Conservation (phyloP, 1,140 invertebrate species). For the Drosophila paulistorum region DNA sequence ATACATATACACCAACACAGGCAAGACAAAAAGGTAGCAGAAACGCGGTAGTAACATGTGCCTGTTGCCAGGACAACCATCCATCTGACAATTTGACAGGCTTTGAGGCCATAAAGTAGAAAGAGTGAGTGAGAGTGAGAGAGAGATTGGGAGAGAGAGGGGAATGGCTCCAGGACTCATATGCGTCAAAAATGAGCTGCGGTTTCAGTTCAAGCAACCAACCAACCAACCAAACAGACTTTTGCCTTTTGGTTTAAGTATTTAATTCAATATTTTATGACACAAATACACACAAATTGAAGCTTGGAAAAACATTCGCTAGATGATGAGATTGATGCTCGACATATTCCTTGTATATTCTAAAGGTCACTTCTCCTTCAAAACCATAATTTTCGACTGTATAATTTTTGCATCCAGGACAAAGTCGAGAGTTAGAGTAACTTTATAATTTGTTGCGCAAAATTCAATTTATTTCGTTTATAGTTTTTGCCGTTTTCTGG, state of each 20-base stretch:
- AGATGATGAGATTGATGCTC: neutral
- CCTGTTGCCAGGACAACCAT: conserved; percentile 8
- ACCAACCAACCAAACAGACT: conserved; percentile 1
- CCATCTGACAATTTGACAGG: conserved; percentile 6
- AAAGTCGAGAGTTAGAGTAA: too few species aligned
- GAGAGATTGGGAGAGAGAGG: neutral
- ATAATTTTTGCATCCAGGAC: too few species aligned
- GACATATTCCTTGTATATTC: neutral
- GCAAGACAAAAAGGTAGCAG: neutral
- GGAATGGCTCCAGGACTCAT: neutral
- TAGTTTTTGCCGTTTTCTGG: too few species aligned
- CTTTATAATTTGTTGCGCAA: too few species aligned
- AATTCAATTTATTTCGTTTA: too few species aligned
- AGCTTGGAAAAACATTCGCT: neutral
- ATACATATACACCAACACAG: neutral
- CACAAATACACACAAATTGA: neutral
- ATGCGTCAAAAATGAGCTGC: conserved; percentile 3
- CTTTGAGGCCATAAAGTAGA: neutral
- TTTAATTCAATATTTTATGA: conserved; percentile 1
- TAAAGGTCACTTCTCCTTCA: neutral
- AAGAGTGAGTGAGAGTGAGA: neutral
- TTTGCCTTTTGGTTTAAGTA: neutral
- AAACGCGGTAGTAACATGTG: neutral
- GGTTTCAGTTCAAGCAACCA: neutral
- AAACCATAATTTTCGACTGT: too few species aligned